Evolutionary conservation across 2,797 vertebrate species (phyloP), one percentile per base, ranked within the genome.

Genomic region (Chromis chromis): DNA sequence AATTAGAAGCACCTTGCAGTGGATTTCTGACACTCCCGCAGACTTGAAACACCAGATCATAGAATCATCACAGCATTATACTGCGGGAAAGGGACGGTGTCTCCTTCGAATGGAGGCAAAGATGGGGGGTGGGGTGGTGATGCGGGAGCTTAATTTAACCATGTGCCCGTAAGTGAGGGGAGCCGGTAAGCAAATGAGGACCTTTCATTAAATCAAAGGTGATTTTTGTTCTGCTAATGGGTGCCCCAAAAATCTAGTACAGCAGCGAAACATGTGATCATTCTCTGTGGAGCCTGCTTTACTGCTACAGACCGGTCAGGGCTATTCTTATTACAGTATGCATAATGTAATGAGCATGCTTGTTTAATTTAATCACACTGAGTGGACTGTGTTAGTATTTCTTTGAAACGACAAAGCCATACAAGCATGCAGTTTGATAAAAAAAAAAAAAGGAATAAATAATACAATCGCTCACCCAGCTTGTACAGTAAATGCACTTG

Each of bases 201-300:
- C 91, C 93, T 93, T 93, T 94, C 92, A 94, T 93, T 92, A 94
- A 93, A 94, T 93, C 92, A 94, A 94, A 94, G 93, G 92, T 94
- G 92, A 94, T 94, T 94, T 94, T 94, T 94, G 93, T 93, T 93
- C 91, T 89, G 86, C 91, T 94, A 94, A 94, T 94, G 91, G 92
- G 88, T 86, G 91, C 92, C 92, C 92, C 88, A 91, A 92, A 93
- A 93, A 93, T 94, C 90, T 89, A 91, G 91, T 86, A 80, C 90
- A 91, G 91, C 90, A 36, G 88, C 14, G 57, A 81, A 92, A 86
- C 90, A 92, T 94, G 93, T 93, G 92, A 94, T 92, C 91, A 90
- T 89, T 91, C 92, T 94, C 93, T 78, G 81, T 44, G 91, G 93
- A 92, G 91, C 86, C 50, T 17, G 82, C 91, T 82, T 72, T 87